These are phyloP conservation scores for Anagyrus pseudococci DNA, from an alignment of 2,888 invertebrate species.

Conservation along the genomic window DNA sequence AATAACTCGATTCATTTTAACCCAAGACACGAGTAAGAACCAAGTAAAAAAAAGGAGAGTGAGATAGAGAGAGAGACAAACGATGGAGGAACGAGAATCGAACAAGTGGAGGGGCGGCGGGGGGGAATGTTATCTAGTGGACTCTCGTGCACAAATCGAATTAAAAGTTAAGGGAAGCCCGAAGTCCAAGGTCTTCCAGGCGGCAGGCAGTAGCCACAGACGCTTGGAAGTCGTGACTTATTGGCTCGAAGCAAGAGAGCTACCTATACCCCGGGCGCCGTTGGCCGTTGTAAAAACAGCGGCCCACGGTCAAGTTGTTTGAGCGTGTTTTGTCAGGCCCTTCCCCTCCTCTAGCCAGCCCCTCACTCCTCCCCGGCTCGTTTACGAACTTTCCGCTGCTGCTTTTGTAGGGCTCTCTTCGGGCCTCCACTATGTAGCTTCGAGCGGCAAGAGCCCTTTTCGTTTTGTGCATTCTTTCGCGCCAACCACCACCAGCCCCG, in stretches of 20 bases:
- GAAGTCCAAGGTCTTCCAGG: constrained; percentile 25
- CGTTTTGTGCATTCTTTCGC: not conserved
- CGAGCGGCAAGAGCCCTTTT: not conserved
- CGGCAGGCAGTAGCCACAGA: not conserved
- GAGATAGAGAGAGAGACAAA: constrained; percentile 4
- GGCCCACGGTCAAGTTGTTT: constrained; percentile 52
- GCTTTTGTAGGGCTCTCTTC: constrained; percentile 8
- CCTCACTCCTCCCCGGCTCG: too few species aligned
- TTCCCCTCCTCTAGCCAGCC: too few species aligned
- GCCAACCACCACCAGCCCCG: not conserved
- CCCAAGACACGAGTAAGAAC: not conserved
- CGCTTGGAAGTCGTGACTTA: constrained; percentile 37
- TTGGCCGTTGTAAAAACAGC: constrained; percentile 47
- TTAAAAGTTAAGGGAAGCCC: constrained; percentile 30
- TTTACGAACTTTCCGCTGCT: constrained; percentile 39
- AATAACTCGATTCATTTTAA: constrained; percentile 17
- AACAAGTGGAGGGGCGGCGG: constrained; percentile 12
- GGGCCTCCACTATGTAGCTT: constrained; percentile 37
- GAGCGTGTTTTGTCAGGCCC: constrained; percentile 51
- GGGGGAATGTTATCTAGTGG: constrained; percentile 32
- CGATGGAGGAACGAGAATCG: constrained; percentile 9
- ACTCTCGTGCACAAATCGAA: constrained; percentile 32
- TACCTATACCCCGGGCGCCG: not conserved
- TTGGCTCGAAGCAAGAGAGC: constrained; percentile 39
- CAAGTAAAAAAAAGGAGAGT: not conserved